Conservation (phyloP, 2,113 vertebrate genomes). For the Dasypus novemcinctus region DNA sequence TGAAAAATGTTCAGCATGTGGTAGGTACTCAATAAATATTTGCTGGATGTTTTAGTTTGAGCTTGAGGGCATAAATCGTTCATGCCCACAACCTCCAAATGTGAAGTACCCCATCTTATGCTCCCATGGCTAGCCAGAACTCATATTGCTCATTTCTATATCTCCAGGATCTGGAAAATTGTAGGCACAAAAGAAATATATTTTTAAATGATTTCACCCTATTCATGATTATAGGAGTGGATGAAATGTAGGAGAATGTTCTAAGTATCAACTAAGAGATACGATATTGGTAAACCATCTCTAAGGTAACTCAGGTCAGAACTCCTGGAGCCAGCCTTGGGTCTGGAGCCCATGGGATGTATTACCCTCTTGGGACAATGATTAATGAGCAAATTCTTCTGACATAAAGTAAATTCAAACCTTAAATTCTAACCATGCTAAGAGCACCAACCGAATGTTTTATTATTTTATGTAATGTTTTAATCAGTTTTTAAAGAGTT, state of each 20-base stretch:
- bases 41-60: background rate
- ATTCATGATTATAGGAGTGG: background rate
- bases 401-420: background rate
- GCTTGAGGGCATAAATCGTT: background rate
- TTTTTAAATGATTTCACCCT: constrained; percentile 23
- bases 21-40: background rate
- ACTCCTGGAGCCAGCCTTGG: background rate
- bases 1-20: background rate
- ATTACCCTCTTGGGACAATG: background rate
- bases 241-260: background rate
- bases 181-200: background rate
- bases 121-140: background rate
- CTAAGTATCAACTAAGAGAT: background rate
- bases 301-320: background rate
- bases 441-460: background rate
- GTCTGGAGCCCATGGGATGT: background rate
- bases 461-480: background rate
- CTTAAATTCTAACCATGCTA: no score
- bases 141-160: background rate
- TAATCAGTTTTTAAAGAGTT: background rate
- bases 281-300: background rate
- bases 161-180: background rate
- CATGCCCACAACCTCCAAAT: background rate
- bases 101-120: background rate
- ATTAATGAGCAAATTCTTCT: background rate